Evolutionary conservation across 2,113 vertebrate species (phyloP).

Genomic region (Tragelaphus buxtoni): DNA sequence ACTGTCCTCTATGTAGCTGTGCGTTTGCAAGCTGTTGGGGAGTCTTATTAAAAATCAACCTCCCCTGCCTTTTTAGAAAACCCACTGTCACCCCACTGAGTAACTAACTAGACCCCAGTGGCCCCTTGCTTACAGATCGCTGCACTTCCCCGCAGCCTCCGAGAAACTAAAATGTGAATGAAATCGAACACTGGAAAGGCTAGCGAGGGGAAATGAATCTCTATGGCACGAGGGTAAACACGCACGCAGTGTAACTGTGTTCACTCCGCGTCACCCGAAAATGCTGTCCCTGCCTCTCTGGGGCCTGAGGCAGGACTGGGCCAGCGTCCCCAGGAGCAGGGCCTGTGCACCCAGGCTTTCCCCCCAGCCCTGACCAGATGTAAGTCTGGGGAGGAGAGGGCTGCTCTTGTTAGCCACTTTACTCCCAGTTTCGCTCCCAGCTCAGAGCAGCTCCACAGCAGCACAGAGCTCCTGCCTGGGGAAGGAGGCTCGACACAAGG

Average conservation of each 20-base stretch:
- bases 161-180: background rate
- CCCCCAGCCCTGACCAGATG: background rate
- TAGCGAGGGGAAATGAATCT: background rate
- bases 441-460: background rate
- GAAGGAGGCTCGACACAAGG: background rate
- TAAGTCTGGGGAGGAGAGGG: background rate
- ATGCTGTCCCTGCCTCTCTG: background rate
- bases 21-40: background rate
- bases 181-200: background rate
- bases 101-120: background rate
- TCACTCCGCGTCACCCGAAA: background rate
- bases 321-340: background rate
- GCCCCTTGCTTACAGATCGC: background rate
- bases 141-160: background rate
- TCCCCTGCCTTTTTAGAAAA: background rate
- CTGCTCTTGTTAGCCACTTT: background rate
- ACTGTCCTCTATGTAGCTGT: background rate
- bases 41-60: background rate
- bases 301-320: background rate
- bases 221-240: background rate
- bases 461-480: background rate
- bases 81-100: background rate
- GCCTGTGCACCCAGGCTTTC: background rate
- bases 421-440: background rate
- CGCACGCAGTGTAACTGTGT: rapidly evolving